Percentiles rank a stretch among this genome's conserved stretches.
Evolutionary conservation across 1,140 invertebrate genomes (phyloP).

Genomic region (Leguminivora glycinivorella): DNA sequence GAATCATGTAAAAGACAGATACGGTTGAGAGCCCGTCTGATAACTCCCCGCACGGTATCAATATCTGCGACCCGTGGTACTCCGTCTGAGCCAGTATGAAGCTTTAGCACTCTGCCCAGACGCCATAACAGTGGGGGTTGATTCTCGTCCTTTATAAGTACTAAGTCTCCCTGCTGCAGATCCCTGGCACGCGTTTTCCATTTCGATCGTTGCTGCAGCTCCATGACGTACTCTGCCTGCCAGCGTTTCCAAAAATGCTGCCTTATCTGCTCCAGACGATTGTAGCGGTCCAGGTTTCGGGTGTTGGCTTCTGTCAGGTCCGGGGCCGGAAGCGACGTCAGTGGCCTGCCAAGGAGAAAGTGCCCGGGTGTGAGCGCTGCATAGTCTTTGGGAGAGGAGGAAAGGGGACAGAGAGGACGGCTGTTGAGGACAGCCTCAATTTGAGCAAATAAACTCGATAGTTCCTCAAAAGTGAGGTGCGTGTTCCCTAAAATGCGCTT

Average conservation of each 20-base stretch:
- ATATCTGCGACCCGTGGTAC: no score
- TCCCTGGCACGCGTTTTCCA: no score
- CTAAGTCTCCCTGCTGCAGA: no score
- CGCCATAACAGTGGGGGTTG: no score
- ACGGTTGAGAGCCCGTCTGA: no score
- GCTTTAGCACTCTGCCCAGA: no score
- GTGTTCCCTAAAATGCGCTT: constrained; percentile 33
- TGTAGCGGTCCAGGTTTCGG: neutral
- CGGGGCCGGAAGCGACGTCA: constrained; percentile 20
- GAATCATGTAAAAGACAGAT: no score
- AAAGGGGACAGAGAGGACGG: constrained; percentile 45
- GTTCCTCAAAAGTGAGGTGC: no score
- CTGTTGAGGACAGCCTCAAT: constrained; percentile 50
- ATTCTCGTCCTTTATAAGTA: no score
- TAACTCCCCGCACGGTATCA: no score
- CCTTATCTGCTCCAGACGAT: neutral
- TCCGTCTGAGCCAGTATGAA: no score
- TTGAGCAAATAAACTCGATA: constrained; percentile 35
- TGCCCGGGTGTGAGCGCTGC: constrained; percentile 45
- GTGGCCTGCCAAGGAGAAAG: constrained; percentile 37
- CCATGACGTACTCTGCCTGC: neutral
- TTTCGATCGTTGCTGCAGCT: no score
- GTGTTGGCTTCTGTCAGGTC: neutral
- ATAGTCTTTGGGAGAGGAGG: constrained; percentile 42
- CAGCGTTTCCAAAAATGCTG: constrained; percentile 19